Evolutionary conservation across 2,888 invertebrate genomes (phyloP), one percentile per base, ranked within the genome.

Genomic region (Tenthredo scrophulariae): DNA sequence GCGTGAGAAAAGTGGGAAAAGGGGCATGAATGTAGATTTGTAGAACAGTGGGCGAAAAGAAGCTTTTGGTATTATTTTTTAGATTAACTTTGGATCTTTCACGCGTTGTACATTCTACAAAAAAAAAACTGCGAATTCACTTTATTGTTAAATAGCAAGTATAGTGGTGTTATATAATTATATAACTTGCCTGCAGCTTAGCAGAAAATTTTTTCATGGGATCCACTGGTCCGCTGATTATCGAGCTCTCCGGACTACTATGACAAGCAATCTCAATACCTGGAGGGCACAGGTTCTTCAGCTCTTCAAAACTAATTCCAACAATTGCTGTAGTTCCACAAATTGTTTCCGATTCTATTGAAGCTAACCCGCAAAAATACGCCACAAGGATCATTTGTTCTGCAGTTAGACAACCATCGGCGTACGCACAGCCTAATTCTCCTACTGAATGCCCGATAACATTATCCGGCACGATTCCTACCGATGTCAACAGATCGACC

Each of bases 361-460:
- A 96, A 1, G 97, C 97, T 86, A 95, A 94, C 0, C 98, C 98
- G 89, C 98, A 95, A 92, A 97, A 97, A 93, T 98, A 98, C 0
- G 98, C 97, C 0, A 97, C 95, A 10, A 98, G 93, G 86, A 98
- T 96, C 94, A 97, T 97, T 94, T 98, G 97, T 90, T 98, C 97
- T 0, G 97, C 96, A 0, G 97, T 97, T 88, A 98, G 95, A 88
- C 97, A 97, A 0, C 97, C 97, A 93, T 98, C 98, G 7, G 97
- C 98, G 94, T 98, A 98, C 0, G 97, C 98, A 93, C 98, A 98
- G 0, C 97, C 98, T 15, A 98, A 94, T 93, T 98, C 98, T 37
- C 98, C 98, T 0, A 85, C 54, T 18, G 95, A 95, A 93, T 96
- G 95, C 88, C 97, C 97, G 87, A 97, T 95, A 87, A 97, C 96